Percentiles rank a stretch among this genome's conserved stretches.
Evolutionary conservation across 2,797 vertebrate species (phyloP).

Genomic region (Diplodus sargus): DNA sequence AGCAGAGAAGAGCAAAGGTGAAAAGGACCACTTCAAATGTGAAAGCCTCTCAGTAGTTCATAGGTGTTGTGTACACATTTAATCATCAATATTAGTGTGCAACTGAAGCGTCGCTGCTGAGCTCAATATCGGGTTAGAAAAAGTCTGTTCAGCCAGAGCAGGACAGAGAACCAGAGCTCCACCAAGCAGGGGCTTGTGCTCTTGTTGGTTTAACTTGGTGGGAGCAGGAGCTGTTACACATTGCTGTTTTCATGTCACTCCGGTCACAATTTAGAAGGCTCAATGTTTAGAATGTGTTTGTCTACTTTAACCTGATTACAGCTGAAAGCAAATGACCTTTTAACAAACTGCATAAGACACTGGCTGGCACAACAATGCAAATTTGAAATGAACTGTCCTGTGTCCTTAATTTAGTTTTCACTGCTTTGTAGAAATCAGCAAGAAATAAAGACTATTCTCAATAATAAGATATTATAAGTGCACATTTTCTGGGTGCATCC

Average conservation of each 20-base stretch:
- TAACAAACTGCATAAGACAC: constrained; percentile 6
- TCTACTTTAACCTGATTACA: constrained; percentile 15
- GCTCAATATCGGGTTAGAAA: neutral
- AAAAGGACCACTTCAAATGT: constrained; percentile 15
- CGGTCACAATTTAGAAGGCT: neutral
- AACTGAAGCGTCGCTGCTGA: neutral
- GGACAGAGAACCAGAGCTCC: neutral
- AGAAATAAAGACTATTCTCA: neutral
- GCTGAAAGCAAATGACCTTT: constrained; percentile 33
- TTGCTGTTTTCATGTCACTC: neutral
- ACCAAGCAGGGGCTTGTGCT: neutral
- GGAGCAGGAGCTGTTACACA: neutral
- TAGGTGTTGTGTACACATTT: neutral
- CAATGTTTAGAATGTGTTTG: constrained; percentile 19
- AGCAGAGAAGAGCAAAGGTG: neutral
- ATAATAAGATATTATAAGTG: neutral
- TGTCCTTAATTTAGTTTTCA: constrained; percentile 6
- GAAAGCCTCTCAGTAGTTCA: neutral
- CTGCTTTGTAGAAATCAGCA: neutral
- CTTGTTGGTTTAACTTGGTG: neutral
- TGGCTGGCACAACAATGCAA: neutral
- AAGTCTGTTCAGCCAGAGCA: constrained; percentile 6
- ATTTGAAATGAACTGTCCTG: neutral
- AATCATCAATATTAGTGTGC: neutral
- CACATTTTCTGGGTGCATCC: neutral